Percentiles rank a stretch among this genome's conserved stretches.
phyloP scores from a whole-genome alignment of 2,797 vertebrate genomes.

The Manis crassicaudata region DNA sequence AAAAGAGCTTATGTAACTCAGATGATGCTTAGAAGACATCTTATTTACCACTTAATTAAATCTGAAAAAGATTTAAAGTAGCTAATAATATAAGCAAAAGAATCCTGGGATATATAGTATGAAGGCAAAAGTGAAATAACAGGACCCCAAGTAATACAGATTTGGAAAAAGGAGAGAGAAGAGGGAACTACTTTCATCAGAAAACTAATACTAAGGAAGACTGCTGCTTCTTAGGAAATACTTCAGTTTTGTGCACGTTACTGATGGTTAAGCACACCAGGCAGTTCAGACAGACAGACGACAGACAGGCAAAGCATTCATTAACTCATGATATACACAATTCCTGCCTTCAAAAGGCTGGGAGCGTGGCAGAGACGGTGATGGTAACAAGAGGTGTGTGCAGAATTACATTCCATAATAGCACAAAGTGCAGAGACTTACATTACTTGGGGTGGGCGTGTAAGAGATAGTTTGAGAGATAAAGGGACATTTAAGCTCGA shows the following conservation, averaged over 20 bases:
- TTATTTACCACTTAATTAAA: background rate
- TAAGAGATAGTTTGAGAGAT: background rate
- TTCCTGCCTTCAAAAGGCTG: background rate
- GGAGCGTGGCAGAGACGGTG: background rate
- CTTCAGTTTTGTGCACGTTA: background rate
- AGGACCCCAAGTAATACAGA: background rate
- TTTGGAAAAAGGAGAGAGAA: conserved; percentile 10
- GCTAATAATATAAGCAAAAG: conserved; percentile 13
- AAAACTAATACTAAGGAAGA: conserved; percentile 7
- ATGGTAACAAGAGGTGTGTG: background rate
- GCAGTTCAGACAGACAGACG: background rate
- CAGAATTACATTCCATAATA: background rate
- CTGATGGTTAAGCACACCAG: background rate
- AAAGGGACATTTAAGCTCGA: background rate
- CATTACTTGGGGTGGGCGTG: background rate
- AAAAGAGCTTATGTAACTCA: conserved; percentile 21
- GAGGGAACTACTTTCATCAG: background rate
- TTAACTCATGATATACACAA: no score
- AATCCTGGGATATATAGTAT: background rate
- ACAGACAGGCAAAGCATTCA: background rate
- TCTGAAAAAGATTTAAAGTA: conserved; percentile 31
- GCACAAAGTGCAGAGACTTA: background rate
- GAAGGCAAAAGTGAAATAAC: background rate
- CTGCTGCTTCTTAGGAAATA: background rate
- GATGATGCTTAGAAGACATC: background rate